Conservation (phyloP, 1,140 invertebrate species). For the Acromyrmex charruanus region DNA sequence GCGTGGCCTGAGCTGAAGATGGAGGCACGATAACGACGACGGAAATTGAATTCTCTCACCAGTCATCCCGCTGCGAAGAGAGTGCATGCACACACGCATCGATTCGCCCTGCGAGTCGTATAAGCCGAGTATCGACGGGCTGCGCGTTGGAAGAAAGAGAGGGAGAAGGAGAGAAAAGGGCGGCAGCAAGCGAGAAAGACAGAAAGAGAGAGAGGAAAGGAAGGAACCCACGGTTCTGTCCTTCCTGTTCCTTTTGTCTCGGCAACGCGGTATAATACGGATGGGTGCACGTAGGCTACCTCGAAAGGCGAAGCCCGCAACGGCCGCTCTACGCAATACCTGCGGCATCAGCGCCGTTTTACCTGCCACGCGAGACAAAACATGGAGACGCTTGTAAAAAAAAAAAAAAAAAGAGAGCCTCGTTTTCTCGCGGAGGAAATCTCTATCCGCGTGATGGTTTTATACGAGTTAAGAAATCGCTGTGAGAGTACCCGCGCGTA, state of each 20-base stretch:
- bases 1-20: slow-evolving; percentile 79
- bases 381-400: slow-evolving; percentile 42
- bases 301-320: slow-evolving; percentile 48
- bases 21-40: slow-evolving; percentile 83
- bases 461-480: slow-evolving; percentile 29
- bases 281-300: slow-evolving; percentile 59
- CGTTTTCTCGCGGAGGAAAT: slow-evolving; percentile 14
- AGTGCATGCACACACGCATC: slow-evolving; percentile 75
- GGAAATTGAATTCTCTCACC: slow-evolving; percentile 86
- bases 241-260: slow-evolving; percentile 76
- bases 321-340: slow-evolving; percentile 44
- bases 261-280: slow-evolving; percentile 64
- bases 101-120: slow-evolving; percentile 75
- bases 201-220: slow-evolving; percentile 62
- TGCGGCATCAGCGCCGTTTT: slow-evolving; percentile 43
- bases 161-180: slow-evolving; percentile 44
- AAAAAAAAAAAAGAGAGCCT: slow-evolving; percentile 1
- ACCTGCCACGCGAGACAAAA: slow-evolving; percentile 52
- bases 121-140: slow-evolving; percentile 75
- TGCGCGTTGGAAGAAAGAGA: slow-evolving; percentile 52
- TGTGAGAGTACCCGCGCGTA: background rate
- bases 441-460: slow-evolving; percentile 28
- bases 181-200: slow-evolving; percentile 61
- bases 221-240: slow-evolving; percentile 65
- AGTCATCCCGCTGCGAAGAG: slow-evolving; percentile 82